Base-by-base conservation (phyloP, 2,888 invertebrate species). In the Tetragnatha montana region DNA sequence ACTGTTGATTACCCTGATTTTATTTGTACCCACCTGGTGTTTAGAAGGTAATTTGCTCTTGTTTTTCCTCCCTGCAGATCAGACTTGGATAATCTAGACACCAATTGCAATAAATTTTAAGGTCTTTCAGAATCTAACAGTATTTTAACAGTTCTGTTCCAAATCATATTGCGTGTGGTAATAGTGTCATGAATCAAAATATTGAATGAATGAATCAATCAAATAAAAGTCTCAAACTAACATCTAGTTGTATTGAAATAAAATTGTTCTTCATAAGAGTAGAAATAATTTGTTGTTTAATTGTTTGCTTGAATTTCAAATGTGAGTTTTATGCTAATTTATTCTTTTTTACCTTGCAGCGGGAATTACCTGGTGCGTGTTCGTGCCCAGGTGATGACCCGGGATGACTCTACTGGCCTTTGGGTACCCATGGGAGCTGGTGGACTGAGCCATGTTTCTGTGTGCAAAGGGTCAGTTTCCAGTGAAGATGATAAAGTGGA, bases 341-440 rank as follows among this genome's bases (percentile, higher is more conserved):
- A 7, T 68, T 88, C 51, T 35, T 73, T 19, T 60, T 19, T 22
- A 47, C 51, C 21, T 81, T 88, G 21, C 49, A 91, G 91, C 90
- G 91, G 91, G 60, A 91, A 90, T 73, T 91, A 84, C 85, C 91
- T 91, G 89, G 91, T 91, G 71, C 91, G 90, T 76, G 98, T 99
- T 94, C 97, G 98, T 94, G 98, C 98, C 95, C 98, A 98, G 96
- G 98, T 98, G 95, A 99, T 99, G 98, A 97, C 97, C 93, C 96
- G 98, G 94, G 98, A 99, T 96, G 99, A 98, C 94, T 97, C 97
- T 94, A 97, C 97, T 92, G 98, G 98, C 92, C 98, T 98, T 92
- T 98, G 98, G 98, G 96, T 97, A 93, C 98, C 98, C 93, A 95
- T 98, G 94, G 97, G 97, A 92, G 98, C 98, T 93, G 98, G 98